Conservation (phyloP, 2,113 vertebrate genomes). For the Xiphophorus hellerii region DNA sequence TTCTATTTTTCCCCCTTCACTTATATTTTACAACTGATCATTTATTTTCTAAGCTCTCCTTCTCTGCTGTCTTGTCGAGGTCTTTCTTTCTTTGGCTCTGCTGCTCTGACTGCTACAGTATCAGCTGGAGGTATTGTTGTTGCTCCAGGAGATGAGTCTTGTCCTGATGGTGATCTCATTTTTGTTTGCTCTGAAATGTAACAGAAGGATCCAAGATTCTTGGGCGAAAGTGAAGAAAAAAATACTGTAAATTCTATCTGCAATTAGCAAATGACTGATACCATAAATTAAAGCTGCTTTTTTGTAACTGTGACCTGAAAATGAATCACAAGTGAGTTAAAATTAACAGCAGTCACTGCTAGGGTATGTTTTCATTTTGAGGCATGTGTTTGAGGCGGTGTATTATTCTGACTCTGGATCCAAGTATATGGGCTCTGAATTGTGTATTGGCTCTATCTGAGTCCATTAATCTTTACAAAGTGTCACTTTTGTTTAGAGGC, state of each 20-base stretch:
- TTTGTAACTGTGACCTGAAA: not conserved
- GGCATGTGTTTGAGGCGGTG: not conserved
- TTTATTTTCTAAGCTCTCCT: not conserved
- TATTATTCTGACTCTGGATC: not conserved
- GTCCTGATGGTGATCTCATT: constrained; percentile 1
- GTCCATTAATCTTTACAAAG: no score
- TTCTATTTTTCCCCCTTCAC: not conserved
- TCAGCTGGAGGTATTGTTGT: constrained; percentile 4
- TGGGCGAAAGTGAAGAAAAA: not conserved
- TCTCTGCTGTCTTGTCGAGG: constrained; percentile 1
- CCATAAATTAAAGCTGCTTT: no score
- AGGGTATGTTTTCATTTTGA: not conserved
- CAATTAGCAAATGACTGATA: not conserved
- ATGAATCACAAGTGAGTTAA: not conserved
- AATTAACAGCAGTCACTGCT: not conserved
- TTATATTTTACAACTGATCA: not conserved
- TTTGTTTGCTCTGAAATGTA: not conserved
- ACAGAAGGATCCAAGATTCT: not conserved
- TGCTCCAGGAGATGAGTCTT: not conserved
- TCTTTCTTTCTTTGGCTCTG: not conserved
- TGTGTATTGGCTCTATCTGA: no score
- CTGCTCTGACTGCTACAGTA: not conserved
- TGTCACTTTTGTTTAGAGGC: no score
- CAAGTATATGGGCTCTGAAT: no score
- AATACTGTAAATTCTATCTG: not conserved